Percentiles rank a stretch among this genome's conserved stretches.
These are phyloP conservation scores for Saguinus midas DNA, from an alignment of 2,113 vertebrate genomes.

Conservation along the genomic window DNA sequence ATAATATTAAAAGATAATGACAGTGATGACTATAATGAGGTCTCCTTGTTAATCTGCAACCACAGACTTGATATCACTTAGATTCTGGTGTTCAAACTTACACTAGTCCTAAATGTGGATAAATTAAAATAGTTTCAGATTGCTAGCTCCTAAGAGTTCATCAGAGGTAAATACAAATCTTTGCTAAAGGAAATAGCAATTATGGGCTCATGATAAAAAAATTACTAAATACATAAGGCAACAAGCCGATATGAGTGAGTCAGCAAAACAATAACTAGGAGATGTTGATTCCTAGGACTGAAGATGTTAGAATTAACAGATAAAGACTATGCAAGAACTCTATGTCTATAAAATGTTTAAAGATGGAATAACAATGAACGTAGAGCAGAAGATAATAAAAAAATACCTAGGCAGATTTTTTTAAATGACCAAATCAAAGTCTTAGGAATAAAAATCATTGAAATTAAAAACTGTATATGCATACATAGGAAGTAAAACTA, in stretches of 20 bases:
- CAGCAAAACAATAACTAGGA: neutral
- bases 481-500: neutral
- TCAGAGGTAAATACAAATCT: neutral
- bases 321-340: neutral
- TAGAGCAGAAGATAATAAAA: neutral
- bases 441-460: neutral
- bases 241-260: neutral
- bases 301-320: neutral
- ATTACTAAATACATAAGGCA: neutral
- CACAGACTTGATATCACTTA: neutral
- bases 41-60: neutral
- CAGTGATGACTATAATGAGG: neutral
- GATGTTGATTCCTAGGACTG: neutral
- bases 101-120: neutral
- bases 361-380: neutral
- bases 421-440: neutral
- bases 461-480: neutral
- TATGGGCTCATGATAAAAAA: neutral
- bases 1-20: neutral
- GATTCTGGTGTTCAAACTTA: neutral
- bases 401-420: neutral
- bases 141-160: neutral
- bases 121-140: neutral
- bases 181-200: slow-evolving; percentile 16
- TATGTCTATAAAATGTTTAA: neutral